Evolutionary conservation across 2,797 vertebrate genomes (phyloP), one percentile per base, ranked within the genome.

Genomic region (Phrynocephalus guinanensis): DNA sequence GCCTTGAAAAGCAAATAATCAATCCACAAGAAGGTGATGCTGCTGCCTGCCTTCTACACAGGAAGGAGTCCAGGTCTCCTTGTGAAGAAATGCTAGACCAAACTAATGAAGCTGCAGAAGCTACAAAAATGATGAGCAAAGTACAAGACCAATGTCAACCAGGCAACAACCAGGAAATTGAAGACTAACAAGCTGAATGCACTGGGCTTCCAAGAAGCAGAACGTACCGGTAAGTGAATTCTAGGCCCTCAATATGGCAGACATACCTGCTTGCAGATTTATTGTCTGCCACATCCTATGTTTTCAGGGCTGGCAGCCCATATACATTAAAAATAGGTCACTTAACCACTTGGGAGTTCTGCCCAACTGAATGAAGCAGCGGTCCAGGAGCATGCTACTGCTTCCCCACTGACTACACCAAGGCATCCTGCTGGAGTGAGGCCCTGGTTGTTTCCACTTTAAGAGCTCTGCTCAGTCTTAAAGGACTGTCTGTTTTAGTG

Each of bases 181-280:
- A 75, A 80, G 91, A 94, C 89, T 94, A 92, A 85, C 38, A 90
- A 38, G 89, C 66, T 83, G 87, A 82, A 67, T 75, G 87, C 68
- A 81, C 28, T 0, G 0, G 70, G 72, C 86, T 89, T 88, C 82
- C 91, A 91, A 84, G 84, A 87, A 52, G 63, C 22, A 71, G 79
- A 87, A 94, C 94, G 38, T 5, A 44, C 38, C 38, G 38, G 93
- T 95, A 87, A 95, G 95, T 92, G 70, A 83, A 84, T 76, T 70
- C 30, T 78, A 33, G 7, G 3, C 52, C 0, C 22, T 56, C n/a
- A 68, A 10, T 3, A 0, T 13, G 20, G 15, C 5, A 22, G 33
- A 84, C 67, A 26, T 80, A 24, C 10, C 9, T 56, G 13, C 52
- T 76, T 67, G 44, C 75, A 85, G 60, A 71, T 50, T 38, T 80